Evolutionary conservation across 2,113 vertebrate species (phyloP).

Genomic region (Electrona antarctica): DNA sequence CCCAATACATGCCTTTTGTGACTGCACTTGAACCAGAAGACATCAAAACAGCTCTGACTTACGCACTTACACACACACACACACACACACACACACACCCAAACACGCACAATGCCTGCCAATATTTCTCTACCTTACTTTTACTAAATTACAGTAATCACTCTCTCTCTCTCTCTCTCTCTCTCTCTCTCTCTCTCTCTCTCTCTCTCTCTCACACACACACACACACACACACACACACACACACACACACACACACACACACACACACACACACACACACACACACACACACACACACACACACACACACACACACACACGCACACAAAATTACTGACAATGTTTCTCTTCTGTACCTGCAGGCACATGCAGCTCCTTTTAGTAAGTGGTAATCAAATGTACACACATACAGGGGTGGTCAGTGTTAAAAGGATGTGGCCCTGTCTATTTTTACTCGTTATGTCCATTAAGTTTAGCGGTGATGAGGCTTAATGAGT

Average conservation of each 20-base stretch:
- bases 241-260: constrained; percentile 8
- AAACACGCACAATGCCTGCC: background rate
- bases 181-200: no score
- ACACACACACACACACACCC: background rate
- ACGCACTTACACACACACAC: background rate
- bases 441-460: constrained; percentile 76
- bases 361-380: background rate
- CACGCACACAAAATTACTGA: constrained; percentile 17
- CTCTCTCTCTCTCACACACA: no score
- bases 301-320: constrained; percentile 9
- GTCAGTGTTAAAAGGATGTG: constrained; percentile 64
- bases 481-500: constrained; percentile 78
- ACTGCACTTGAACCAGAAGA: no score
- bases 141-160: no score
- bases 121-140: no score
- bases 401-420: constrained; percentile 11
- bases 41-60: no score
- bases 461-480: constrained; percentile 75
- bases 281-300: constrained; percentile 14
- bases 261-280: constrained; percentile 19
- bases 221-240: constrained; percentile 11
- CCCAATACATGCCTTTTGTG: no score
- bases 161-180: no score
- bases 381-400: background rate
- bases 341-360: constrained; percentile 32